Evolutionary conservation across 1,140 invertebrate species (phyloP), one percentile per base, ranked within the genome.

Genomic region (Pygmarrhopalites habei): DNA sequence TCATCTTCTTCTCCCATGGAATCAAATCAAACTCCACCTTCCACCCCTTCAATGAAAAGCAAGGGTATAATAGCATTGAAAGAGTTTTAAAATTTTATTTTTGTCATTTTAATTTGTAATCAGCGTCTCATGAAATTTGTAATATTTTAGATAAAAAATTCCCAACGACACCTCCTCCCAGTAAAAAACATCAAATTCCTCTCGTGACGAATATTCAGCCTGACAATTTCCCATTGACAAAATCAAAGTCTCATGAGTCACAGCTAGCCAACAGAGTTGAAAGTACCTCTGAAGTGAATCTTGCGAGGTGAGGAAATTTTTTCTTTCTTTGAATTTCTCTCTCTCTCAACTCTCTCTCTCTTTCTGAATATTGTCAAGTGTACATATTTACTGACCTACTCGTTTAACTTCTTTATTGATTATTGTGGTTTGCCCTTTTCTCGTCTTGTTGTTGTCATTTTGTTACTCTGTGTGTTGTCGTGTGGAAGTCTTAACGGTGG

Each of bases 231-330:
- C 83, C 88, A 19, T 78, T 94, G 58, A 90, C 86, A 29, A 93
- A 92, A 77, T 94, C 90, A 58, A 89, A 90, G 72, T 94, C 91
- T 30, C 90, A 94, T 75, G 91, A 95, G 77, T 92, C 89, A 12
- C 90, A 94, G 74, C 79, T 94, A 25, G 86, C 83, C 29, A 85
- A 78, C 66, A 72, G 75, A 30, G 72, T 76, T 80, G 78, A 80
- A 80, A 75, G 75, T 80, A 57, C 62, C 72, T 81, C 69, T 0
- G 69, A 69, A 62, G 25, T 52, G 5, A 52, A 28, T 29, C 21
- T 56, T 30, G 53, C 30, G 10, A 32, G 53, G 29, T 56, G 29
- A 56, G 35, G 7, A 47, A 12, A n/a, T n/a, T n/a, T n/a, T n/a
- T n/a, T n/a, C n/a, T n/a, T n/a, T n/a, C n/a, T n/a, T n/a, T n/a